Conservation (phyloP, 2,888 invertebrate species). For the Phaedon cochleariae region DNA sequence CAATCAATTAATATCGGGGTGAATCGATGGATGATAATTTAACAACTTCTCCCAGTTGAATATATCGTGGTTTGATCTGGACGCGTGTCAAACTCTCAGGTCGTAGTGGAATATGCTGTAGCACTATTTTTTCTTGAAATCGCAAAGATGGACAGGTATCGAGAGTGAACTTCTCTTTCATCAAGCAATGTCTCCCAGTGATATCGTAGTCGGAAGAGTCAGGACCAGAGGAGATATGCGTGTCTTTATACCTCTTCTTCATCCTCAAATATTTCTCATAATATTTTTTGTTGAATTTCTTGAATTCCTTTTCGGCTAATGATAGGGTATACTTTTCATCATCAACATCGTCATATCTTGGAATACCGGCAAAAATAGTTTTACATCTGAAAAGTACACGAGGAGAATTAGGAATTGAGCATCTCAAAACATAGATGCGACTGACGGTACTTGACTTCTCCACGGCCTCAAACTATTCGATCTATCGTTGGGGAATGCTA, state of each 20-base stretch:
- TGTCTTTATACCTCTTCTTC: neutral
- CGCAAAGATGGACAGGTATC: neutral
- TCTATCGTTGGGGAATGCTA: slow-evolving; percentile 60
- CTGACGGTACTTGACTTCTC: slow-evolving; percentile 44
- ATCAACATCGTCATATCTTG: slow-evolving; percentile 43
- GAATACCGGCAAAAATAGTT: slow-evolving; percentile 55
- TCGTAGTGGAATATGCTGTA: slow-evolving; percentile 54
- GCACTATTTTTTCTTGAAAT: neutral
- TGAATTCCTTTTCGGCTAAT: slow-evolving; percentile 37
- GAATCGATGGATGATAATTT: neutral
- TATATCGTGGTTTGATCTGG: slow-evolving; percentile 56
- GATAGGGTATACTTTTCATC: slow-evolving; percentile 45
- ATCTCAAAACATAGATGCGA: neutral
- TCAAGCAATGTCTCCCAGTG: slow-evolving; percentile 28
- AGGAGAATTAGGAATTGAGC: neutral
- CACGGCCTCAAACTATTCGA: slow-evolving; percentile 53
- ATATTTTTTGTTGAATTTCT: slow-evolving; percentile 34
- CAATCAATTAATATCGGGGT: too few species aligned
- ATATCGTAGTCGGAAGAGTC: slow-evolving; percentile 25
- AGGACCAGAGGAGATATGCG: neutral
- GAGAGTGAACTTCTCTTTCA: slow-evolving; percentile 21
- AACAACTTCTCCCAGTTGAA: slow-evolving; percentile 49
- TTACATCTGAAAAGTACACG: slow-evolving; percentile 46
- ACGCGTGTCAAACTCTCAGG: slow-evolving; percentile 60
- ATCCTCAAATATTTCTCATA: slow-evolving; percentile 40